Conservation (phyloP, 2,888 invertebrate genomes). For the Brachynemurus nebulosus region DNA sequence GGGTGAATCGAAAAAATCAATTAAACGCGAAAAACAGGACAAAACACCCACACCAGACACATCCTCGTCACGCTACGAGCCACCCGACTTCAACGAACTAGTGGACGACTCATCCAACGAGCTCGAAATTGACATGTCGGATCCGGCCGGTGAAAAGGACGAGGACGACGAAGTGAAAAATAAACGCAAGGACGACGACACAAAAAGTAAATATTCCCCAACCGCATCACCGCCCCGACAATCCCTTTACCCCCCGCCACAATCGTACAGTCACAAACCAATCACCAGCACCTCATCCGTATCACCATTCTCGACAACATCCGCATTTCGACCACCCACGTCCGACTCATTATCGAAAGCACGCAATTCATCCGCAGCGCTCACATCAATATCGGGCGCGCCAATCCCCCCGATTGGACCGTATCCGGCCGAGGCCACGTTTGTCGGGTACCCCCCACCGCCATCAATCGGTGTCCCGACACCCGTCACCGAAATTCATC, state of each 20-base stretch:
- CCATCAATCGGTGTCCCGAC: conserved; percentile 27
- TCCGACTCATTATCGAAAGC: conserved; percentile 43
- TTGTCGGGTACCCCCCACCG: conserved; percentile 56
- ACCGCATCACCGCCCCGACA: conserved; percentile 29
- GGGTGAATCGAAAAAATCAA: conserved; percentile 22
- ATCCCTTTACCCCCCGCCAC: conserved; percentile 37
- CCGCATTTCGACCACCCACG: conserved; percentile 66
- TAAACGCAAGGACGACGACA: conserved; percentile 37
- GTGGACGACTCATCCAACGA: conserved; percentile 68
- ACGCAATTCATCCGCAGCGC: conserved; percentile 11
- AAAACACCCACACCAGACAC: conserved; percentile 23
- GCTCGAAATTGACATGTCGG: conserved; percentile 66
- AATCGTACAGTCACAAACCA: conserved; percentile 15
- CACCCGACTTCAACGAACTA: conserved; percentile 60
- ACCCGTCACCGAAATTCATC: conserved; percentile 25
- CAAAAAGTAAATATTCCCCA: conserved; percentile 24
- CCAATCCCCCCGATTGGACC: conserved; percentile 38
- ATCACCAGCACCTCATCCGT: conserved; percentile 27
- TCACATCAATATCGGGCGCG: conserved; percentile 24
- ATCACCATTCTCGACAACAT: conserved; percentile 56
- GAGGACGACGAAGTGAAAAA: conserved; percentile 37
- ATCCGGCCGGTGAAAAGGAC: conserved; percentile 49
- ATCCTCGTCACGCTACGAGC: conserved; percentile 45
- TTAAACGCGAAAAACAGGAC: conserved; percentile 27
- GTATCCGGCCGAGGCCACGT: conserved; percentile 56